Evolutionary conservation across 1,140 invertebrate genomes (phyloP).

Genomic region (Oryctes rhinoceros): DNA sequence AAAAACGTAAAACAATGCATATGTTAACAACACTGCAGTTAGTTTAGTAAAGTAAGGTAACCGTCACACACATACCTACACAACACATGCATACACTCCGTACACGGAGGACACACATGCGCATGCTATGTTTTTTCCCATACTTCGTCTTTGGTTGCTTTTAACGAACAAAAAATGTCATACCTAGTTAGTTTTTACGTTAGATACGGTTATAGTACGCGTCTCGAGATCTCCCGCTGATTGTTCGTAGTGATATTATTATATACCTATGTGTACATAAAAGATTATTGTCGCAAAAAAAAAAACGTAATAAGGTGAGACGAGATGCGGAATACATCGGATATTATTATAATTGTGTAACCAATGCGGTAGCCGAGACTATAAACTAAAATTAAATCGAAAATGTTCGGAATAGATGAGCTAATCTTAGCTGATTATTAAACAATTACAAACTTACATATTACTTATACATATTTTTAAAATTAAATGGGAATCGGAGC

Average conservation of each 20-base stretch:
- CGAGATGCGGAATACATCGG: not conserved
- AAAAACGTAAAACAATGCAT: constrained; percentile 30
- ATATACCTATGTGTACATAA: too few relatives aligned
- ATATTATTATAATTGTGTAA: constrained; percentile 7
- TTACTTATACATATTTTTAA: too few relatives aligned
- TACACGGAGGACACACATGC: not conserved
- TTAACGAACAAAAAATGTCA: not conserved
- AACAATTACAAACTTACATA: not conserved
- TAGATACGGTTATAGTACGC: too few relatives aligned
- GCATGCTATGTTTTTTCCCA: not conserved
- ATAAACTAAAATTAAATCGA: not conserved
- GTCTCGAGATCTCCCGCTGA: too few relatives aligned
- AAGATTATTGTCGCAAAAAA: too few relatives aligned
- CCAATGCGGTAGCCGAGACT: not conserved
- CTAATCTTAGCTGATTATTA: constrained; percentile 6
- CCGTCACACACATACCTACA: not conserved
- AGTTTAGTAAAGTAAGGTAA: constrained; percentile 38
- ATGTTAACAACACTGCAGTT: constrained; percentile 41
- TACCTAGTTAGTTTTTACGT: not conserved
- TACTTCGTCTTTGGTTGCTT: constrained; percentile 10
- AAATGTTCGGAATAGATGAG: not conserved
- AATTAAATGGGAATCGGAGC: too few relatives aligned
- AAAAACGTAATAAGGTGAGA: too few relatives aligned
- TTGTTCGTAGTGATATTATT: too few relatives aligned
- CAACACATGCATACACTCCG: not conserved